Evolutionary conservation across 2,888 invertebrate genomes (phyloP).

Genomic region (Drosophila neonasuta): DNA sequence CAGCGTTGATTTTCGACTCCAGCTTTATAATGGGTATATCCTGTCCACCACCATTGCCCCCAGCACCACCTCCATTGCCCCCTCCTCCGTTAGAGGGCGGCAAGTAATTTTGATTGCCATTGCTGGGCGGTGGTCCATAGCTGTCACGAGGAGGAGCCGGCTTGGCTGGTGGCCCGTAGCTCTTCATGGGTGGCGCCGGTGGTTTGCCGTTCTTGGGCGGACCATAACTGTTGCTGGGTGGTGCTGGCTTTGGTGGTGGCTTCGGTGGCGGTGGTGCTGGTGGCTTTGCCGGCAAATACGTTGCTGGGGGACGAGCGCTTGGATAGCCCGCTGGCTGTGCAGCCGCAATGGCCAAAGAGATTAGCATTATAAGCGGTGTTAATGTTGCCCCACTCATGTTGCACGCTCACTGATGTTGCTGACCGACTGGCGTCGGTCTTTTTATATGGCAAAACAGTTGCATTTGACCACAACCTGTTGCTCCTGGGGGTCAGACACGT

Average conservation of each 20-base stretch:
- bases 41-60: constrained; percentile 61
- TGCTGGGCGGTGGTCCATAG: constrained; percentile 53
- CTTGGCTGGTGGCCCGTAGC: constrained; percentile 51
- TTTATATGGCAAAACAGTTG: constrained; percentile 52
- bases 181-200: constrained; percentile 42
- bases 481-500: constrained; percentile 55
- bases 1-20: constrained; percentile 78
- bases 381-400: constrained; percentile 50
- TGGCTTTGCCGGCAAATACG: constrained; percentile 52
- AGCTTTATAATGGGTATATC: constrained; percentile 79
- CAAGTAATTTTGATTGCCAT: constrained; percentile 55
- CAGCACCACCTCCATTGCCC: constrained; percentile 46
- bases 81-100: constrained; percentile 60
- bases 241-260: constrained; percentile 29
- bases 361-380: constrained; percentile 23
- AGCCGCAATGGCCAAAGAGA: constrained; percentile 22
- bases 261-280: constrained; percentile 1
- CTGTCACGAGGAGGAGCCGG: constrained; percentile 37
- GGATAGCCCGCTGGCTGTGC: constrained; percentile 74
- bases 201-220: constrained; percentile 45
- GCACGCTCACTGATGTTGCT: constrained; percentile 28
- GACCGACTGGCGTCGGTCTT: constrained; percentile 11
- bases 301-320: constrained; percentile 49
- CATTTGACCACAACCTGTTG: constrained; percentile 57
- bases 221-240: constrained; percentile 42